Evolutionary conservation across 2,888 invertebrate genomes (phyloP).

Genomic region (Nematopogon swammerdamellus): DNA sequence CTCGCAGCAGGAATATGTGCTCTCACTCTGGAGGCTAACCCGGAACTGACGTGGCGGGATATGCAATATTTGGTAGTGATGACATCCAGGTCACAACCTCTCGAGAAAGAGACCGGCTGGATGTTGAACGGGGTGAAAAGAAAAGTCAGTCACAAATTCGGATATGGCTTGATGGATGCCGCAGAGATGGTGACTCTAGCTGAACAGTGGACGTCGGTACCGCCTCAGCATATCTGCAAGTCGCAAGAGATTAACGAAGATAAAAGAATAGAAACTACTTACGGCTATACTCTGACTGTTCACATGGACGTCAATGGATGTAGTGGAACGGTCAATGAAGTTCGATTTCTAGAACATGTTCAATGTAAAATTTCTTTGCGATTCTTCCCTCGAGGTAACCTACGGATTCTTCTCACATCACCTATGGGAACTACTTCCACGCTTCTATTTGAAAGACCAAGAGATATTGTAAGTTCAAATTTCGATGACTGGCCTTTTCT

Average conservation of each 20-base stretch:
- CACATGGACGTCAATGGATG: slow-evolving; percentile 92
- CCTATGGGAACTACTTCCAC: slow-evolving; percentile 94
- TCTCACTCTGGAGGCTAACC: slow-evolving; percentile 89
- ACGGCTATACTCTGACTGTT: slow-evolving; percentile 73
- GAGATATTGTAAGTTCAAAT: slow-evolving; percentile 87
- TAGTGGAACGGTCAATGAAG: slow-evolving; percentile 81
- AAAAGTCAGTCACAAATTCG: slow-evolving; percentile 95
- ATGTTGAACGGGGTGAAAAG: slow-evolving; percentile 89
- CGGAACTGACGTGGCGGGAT: slow-evolving; percentile 93
- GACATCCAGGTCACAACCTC: slow-evolving; percentile 82
- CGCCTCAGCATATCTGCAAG: slow-evolving; percentile 94
- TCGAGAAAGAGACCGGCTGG: slow-evolving; percentile 93
- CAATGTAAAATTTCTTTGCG: slow-evolving; percentile 91
- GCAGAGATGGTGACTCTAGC: slow-evolving; percentile 89
- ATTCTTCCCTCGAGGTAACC: slow-evolving; percentile 91
- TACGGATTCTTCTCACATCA: slow-evolving; percentile 83
- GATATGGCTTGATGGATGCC: slow-evolving; percentile 98
- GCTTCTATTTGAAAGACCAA: slow-evolving; percentile 87
- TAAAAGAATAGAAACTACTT: slow-evolving; percentile 72
- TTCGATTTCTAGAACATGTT: slow-evolving; percentile 92
- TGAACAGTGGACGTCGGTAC: slow-evolving; percentile 90
- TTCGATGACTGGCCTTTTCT: slow-evolving; percentile 99
- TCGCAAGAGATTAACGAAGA: slow-evolving; percentile 85
- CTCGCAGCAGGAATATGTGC: slow-evolving; percentile 94
- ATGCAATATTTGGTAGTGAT: slow-evolving; percentile 94